These are phyloP conservation scores for Pyrrhia umbra DNA, from an alignment of 2,888 invertebrate genomes.

Conservation along the genomic window DNA sequence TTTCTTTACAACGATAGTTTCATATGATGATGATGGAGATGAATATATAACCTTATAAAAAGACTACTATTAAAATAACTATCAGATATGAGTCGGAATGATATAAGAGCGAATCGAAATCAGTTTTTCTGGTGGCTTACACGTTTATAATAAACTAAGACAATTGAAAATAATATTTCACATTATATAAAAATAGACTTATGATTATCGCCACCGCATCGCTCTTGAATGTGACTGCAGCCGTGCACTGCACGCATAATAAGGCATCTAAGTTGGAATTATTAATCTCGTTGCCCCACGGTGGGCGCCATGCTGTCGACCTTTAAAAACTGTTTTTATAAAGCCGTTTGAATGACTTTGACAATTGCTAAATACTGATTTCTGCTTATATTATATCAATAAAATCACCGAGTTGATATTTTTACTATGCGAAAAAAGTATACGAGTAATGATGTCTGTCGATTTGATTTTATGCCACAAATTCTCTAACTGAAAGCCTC, in stretches of 20 bases:
- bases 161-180: neutral
- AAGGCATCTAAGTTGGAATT: slow-evolving; percentile 68
- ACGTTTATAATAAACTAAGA: neutral
- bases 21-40: neutral
- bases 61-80: neutral
- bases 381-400: neutral
- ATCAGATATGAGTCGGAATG: neutral
- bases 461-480: slow-evolving; percentile 39
- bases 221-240: slow-evolving; percentile 54
- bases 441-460: slow-evolving; percentile 34
- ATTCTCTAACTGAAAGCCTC: slow-evolving; percentile 38
- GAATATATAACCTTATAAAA: neutral
- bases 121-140: neutral
- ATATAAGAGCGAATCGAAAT: neutral
- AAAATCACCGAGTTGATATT: slow-evolving; percentile 17
- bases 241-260: slow-evolving; percentile 66
- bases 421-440: slow-evolving; percentile 5
- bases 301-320: slow-evolving; percentile 75
- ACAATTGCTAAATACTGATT: slow-evolving; percentile 6
- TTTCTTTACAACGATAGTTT: slow-evolving; percentile 43
- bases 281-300: slow-evolving; percentile 74
- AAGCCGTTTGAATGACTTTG: slow-evolving; percentile 46
- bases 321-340: slow-evolving; percentile 62
- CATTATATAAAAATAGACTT: neutral
- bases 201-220: slow-evolving; percentile 47